Percentiles rank a stretch among this genome's conserved stretches.
phyloP scores from a whole-genome alignment of 2,113 vertebrate species.

The Sisor rabdophorus region DNA sequence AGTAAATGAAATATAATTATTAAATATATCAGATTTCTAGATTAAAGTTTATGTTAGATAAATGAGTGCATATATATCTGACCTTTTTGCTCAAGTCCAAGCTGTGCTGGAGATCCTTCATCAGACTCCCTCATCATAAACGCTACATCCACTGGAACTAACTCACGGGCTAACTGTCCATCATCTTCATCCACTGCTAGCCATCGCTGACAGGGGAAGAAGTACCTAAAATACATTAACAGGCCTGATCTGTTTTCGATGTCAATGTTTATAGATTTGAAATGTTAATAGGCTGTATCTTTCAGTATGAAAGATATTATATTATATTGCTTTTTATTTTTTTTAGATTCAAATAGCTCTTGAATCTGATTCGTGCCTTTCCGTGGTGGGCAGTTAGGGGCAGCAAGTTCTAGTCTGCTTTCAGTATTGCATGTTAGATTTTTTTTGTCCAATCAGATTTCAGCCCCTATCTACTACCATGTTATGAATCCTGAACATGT shows the following conservation, averaged over 20 bases:
- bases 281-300: background rate
- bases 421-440: too few species aligned
- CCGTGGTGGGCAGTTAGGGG: too few species aligned
- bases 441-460: too few species aligned
- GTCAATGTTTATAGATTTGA: background rate
- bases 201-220: constrained; percentile 94
- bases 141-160: constrained; percentile 92
- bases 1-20: too few species aligned
- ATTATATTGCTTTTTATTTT: background rate
- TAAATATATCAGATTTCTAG: too few species aligned
- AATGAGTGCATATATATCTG: background rate
- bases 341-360: too few species aligned
- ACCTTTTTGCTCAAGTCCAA: constrained; percentile 97
- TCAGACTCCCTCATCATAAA: constrained; percentile 80
- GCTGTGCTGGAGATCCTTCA: constrained; percentile 74
- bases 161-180: constrained; percentile 86
- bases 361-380: too few species aligned
- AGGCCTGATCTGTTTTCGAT: background rate
- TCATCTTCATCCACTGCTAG: constrained; percentile 93
- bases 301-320: background rate
- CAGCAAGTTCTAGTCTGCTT: too few species aligned
- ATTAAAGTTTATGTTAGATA: too few species aligned
- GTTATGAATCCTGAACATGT: too few species aligned
- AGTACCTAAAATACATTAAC: constrained; percentile 74
- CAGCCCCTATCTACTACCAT: too few species aligned